Evolutionary conservation across 1,140 invertebrate species (phyloP), one percentile per base, ranked within the genome.

Genomic region (Leptestheria dahalacensis): DNA sequence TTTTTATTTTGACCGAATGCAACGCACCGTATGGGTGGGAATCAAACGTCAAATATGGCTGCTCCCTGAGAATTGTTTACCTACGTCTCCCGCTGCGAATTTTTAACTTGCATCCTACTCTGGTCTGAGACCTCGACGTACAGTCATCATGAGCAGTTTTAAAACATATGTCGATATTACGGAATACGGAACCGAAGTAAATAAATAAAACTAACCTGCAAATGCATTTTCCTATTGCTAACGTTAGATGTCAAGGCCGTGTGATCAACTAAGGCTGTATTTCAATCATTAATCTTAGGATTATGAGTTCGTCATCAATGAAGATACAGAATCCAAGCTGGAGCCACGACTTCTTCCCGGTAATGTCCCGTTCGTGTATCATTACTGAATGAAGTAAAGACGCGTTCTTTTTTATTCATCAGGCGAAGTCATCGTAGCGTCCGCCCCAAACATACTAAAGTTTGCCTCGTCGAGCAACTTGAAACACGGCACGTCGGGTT

Each of bases 401-500:
- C 21, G 18, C 2, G 25, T 3, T 18, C 48, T 59, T 54, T 3
- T 60, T 58, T 66, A 74, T 62, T 68, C 77, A 71, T 47, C 73
- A 80, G 88, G 88, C 50, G 89, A 93, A 72, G 74, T 81, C 61
- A 72, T 87, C 33, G 81, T 88, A 61, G 80, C 83, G 9, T 78
- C 81, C 66, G 85, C 84, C n/a, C 78, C 85, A 68, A 85, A 81
- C 71, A 86, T 90, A 28, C 73, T 90, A 29, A 81, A 89, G 76
- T 86, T 85, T 73, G 79, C 80, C 61, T 84, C 87, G 6, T 79
- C 88, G 57, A 83, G 82, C 67, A 84, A 89, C 67, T 72, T 79
- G 53, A 86, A 85, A 63, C 78, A 82, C 67, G 85, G 85, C 41
- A 80, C 82, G 61, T 83, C 82, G 62, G 89, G 89, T 1, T 76